Percentiles rank a stretch among this genome's conserved stretches.
These are phyloP conservation scores for Platalea minor DNA, from an alignment of 2,797 vertebrate genomes.

Conservation along the genomic window DNA sequence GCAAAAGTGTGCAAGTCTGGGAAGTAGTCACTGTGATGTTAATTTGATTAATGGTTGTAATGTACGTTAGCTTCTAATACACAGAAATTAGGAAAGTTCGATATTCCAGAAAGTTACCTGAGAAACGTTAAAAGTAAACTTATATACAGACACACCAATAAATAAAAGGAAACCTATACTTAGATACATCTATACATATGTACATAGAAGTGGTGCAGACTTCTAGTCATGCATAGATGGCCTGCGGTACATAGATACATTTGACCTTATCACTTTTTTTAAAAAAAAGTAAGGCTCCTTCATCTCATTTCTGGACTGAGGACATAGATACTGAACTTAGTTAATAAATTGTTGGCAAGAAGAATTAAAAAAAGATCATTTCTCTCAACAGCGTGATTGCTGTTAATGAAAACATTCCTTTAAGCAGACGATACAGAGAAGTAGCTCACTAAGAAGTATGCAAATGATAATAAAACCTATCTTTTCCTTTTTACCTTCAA, in stretches of 20 bases:
- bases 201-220: background rate
- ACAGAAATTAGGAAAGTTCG: background rate
- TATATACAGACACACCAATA: background rate
- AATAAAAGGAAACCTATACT: background rate
- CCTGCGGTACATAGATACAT: background rate
- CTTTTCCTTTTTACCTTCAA: background rate
- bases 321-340: background rate
- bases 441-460: background rate
- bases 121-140: background rate
- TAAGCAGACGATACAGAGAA: background rate
- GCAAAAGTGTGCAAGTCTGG: background rate
- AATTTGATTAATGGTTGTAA: background rate
- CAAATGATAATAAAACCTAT: background rate
- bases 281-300: background rate
- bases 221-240: fast-evolving
- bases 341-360: background rate
- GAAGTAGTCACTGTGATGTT: background rate
- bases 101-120: background rate
- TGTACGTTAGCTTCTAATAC: background rate
- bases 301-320: background rate
- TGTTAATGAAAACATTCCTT: background rate
- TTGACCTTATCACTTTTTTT: background rate
- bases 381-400: background rate
- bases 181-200: background rate
- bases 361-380: background rate